Conservation (phyloP, 2,797 vertebrate species). For the Hypotaenidia okinawae region DNA sequence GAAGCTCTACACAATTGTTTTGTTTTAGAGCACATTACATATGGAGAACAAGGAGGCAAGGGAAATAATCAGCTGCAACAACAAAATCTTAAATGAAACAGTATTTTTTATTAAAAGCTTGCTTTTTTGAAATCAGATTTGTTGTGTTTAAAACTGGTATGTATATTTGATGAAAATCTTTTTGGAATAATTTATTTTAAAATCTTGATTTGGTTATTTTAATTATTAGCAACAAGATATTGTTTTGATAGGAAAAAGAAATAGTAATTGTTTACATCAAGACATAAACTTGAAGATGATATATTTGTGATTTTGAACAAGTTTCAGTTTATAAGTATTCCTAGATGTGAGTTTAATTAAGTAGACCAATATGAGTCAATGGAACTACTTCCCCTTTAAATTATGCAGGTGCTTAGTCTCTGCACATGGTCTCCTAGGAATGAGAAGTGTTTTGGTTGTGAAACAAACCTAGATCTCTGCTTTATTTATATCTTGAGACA, state of each 20-base stretch:
- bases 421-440: conserved; percentile 17
- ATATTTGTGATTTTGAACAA: background rate
- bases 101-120: conserved; percentile 32
- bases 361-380: background rate
- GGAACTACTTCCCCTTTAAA: background rate
- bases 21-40: conserved; percentile 17
- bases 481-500: conserved; percentile 32
- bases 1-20: conserved; percentile 22
- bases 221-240: background rate
- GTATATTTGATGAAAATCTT: conserved; percentile 27
- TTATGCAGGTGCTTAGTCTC: conserved; percentile 26
- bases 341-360: background rate
- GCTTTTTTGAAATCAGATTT: conserved; percentile 25
- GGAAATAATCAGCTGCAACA: conserved; percentile 58
- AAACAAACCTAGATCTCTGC: conserved; percentile 7
- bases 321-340: background rate
- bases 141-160: conserved; percentile 28
- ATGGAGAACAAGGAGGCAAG: background rate
- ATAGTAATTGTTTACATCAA: background rate
- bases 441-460: conserved; percentile 4
- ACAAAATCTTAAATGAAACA: conserved; percentile 42
- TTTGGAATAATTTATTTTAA: conserved; percentile 50
- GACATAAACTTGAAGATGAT: background rate
- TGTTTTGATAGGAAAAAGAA: conserved; percentile 13
- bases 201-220: background rate